phyloP scores from a whole-genome alignment of 2,797 vertebrate genomes.

The Mormyrops attenuatus region DNA sequence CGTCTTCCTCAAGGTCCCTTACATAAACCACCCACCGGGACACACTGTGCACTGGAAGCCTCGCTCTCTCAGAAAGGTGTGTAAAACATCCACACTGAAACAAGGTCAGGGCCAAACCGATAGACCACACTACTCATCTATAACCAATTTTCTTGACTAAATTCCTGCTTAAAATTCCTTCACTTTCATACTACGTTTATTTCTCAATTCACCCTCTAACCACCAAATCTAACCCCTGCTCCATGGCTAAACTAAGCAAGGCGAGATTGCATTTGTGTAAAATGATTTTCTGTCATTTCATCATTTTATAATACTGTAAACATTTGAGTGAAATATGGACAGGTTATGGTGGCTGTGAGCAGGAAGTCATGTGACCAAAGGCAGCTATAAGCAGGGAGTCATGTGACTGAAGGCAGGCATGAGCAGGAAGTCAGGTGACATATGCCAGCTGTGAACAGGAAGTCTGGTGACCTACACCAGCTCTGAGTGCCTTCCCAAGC shows the following conservation, averaged over 20 bases:
- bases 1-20: not conserved
- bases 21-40: not conserved
- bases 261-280: not conserved
- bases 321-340: not conserved
- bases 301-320: not conserved
- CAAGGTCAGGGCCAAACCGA: not conserved
- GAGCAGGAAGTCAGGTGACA: not conserved
- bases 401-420: not conserved
- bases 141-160: not conserved
- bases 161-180: not conserved
- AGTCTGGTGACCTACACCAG: not conserved
- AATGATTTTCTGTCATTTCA: not conserved
- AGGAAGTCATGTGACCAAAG: not conserved
- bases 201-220: not conserved
- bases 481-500: not conserved
- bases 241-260: not conserved
- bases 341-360: not conserved
- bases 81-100: not conserved
- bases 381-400: not conserved
- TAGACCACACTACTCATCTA: not conserved
- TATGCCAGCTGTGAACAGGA: not conserved
- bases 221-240: not conserved
- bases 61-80: not conserved
- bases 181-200: not conserved
- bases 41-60: not conserved